These are phyloP conservation scores for Sternarchorhynchus goeldii DNA, from an alignment of 2,797 vertebrate genomes.

Conservation along the genomic window DNA sequence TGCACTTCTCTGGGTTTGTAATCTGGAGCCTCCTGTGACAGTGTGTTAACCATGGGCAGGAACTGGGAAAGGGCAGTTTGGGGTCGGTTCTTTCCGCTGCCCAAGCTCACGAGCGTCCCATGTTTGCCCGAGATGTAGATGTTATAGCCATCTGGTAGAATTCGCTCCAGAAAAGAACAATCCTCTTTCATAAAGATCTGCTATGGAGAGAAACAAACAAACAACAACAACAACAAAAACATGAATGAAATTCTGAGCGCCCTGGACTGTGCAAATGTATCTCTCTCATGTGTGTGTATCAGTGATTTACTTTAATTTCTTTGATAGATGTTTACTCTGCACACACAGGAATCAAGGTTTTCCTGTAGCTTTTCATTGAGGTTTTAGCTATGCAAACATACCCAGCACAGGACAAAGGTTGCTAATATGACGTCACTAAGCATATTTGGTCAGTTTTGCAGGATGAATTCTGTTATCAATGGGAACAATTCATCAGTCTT, in stretches of 20 bases:
- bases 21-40: conserved; percentile 61
- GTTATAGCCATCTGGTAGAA: conserved; percentile 86
- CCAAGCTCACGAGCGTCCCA: conserved; percentile 79
- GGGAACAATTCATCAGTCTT: background rate
- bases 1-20: conserved; percentile 50
- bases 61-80: conserved; percentile 84
- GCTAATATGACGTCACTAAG: conserved; percentile 59
- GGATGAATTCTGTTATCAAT: conserved; percentile 33
- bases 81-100: conserved; percentile 77
- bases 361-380: conserved; percentile 74
- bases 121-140: conserved; percentile 82
- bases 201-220: conserved; percentile 62
- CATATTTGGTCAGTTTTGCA: conserved; percentile 55
- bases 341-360: conserved; percentile 74
- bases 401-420: conserved; percentile 75
- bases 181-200: conserved; percentile 79
- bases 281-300: background rate
- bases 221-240: background rate
- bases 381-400: conserved; percentile 74
- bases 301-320: conserved; percentile 60
- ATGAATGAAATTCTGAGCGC: background rate
- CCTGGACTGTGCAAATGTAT: conserved; percentile 8
- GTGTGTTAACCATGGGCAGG: conserved; percentile 81
- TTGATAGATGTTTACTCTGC: conserved; percentile 68
- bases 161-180: conserved; percentile 88